These are phyloP conservation scores for Hippasteria phrygiana DNA, from an alignment of 53 echinoderm and acorn worm genomes.

Conservation along the genomic window DNA sequence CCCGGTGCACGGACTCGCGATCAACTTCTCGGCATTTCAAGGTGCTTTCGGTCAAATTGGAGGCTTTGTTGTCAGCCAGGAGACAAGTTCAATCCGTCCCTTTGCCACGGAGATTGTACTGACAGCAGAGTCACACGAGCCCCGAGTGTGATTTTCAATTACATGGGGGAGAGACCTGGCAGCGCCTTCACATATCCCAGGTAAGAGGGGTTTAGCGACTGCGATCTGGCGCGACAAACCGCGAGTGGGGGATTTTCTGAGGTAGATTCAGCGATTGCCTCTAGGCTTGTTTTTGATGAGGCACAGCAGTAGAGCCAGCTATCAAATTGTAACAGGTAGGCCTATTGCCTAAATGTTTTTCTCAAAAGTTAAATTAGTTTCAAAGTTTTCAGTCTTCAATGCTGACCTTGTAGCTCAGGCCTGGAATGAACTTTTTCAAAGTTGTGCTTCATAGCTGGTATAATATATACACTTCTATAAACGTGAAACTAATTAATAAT, in stretches of 20 bases:
- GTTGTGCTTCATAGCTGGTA: too few species aligned
- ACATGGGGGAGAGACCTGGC: too few species aligned
- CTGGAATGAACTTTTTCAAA: too few species aligned
- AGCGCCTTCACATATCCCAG: too few species aligned
- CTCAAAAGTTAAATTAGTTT: neutral
- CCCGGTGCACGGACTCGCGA: neutral
- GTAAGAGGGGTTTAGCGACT: neutral
- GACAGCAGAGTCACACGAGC: neutral
- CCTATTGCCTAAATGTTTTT: too few species aligned
- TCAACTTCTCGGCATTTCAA: neutral
- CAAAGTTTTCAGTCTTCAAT: too few species aligned
- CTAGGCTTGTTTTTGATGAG: neutral
- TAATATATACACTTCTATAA: too few species aligned
- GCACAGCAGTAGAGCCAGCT: neutral
- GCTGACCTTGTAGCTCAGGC: too few species aligned
- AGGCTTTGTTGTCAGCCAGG: neutral
- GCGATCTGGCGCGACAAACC: neutral
- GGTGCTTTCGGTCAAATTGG: neutral
- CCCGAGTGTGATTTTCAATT: neutral
- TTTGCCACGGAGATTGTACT: neutral
- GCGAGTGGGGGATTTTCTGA: neutral
- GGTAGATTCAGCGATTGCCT: neutral
- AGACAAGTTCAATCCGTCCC: neutral
- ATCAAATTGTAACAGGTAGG: neutral
- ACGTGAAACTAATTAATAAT: too few species aligned